A percentile compares a stretch with the other conserved stretches of the same genome.
Conservation (phyloP, 2,113 vertebrate species). For the Ptyas mucosa region DNA sequence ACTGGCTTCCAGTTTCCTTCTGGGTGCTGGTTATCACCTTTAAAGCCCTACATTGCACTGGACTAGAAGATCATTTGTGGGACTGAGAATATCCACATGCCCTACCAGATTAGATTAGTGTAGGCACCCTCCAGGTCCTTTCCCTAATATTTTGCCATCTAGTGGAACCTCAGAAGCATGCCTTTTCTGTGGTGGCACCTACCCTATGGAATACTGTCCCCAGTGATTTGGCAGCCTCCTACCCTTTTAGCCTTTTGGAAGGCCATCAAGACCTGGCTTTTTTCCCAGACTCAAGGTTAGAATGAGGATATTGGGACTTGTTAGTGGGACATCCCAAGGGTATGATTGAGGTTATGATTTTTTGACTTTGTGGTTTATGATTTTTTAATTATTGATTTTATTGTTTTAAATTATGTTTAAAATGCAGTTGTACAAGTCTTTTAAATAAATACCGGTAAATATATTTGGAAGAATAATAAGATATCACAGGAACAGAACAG, state of each 20-base stretch:
- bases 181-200: background rate
- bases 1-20: background rate
- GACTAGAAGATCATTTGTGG: background rate
- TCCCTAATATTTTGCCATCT: too few relatives aligned
- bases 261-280: background rate
- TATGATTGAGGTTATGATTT: background rate
- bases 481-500: background rate
- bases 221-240: background rate
- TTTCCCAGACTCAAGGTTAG: background rate
- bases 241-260: background rate
- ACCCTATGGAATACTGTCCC: background rate
- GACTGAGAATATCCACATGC: background rate
- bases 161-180: background rate
- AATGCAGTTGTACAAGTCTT: background rate
- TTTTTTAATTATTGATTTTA: background rate
- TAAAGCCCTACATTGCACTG: background rate
- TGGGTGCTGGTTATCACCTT: background rate
- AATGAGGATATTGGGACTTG: background rate
- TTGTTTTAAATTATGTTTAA: background rate
- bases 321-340: background rate
- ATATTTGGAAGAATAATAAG: conserved; percentile 44
- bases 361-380: background rate
- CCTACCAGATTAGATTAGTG: background rate
- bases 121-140: too few relatives aligned
- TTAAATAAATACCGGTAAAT: background rate